phyloP scores from a whole-genome alignment of 1,140 invertebrate genomes.

The Drosophila mojavensis region DNA sequence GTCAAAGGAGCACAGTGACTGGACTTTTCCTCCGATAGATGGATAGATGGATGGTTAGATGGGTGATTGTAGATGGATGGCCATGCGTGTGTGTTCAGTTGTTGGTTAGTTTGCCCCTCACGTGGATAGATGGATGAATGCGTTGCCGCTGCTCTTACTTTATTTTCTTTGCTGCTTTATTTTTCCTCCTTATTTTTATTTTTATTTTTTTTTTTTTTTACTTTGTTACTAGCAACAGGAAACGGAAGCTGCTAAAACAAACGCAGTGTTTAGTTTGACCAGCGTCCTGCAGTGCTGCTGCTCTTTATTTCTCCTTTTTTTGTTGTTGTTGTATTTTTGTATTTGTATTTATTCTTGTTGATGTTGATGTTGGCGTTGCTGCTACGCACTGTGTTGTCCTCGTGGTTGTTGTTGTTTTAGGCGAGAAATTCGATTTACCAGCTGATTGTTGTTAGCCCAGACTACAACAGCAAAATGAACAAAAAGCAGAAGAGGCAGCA shows the following conservation, averaged over 20 bases:
- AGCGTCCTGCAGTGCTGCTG: slow-evolving; percentile 36
- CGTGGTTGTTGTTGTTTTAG: slow-evolving; percentile 70
- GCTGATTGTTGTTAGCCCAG: slow-evolving; percentile 75
- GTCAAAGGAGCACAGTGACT: slow-evolving; percentile 69
- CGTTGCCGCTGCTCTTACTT: slow-evolving; percentile 10
- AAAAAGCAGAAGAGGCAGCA: neutral
- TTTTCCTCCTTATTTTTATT: neutral
- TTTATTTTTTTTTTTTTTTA: neutral
- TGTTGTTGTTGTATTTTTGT: slow-evolving; percentile 28
- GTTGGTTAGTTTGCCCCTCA: slow-evolving; percentile 70
- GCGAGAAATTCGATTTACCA: slow-evolving; percentile 81
- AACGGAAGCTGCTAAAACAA: slow-evolving; percentile 82
- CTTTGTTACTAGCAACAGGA: slow-evolving; percentile 54
- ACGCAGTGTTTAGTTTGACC: slow-evolving; percentile 75
- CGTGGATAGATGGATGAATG: slow-evolving; percentile 63
- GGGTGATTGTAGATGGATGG: slow-evolving; percentile 75
- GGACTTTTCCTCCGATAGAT: slow-evolving; percentile 63
- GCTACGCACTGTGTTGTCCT: slow-evolving; percentile 48
- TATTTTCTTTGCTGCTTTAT: slow-evolving; percentile 20
- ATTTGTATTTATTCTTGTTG: slow-evolving; percentile 73
- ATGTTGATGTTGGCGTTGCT: slow-evolving; percentile 46
- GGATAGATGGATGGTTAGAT: slow-evolving; percentile 52
- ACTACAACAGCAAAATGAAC: slow-evolving; percentile 42
- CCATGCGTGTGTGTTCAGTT: slow-evolving; percentile 74
- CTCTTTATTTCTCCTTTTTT: neutral